A percentile compares a stretch with the other conserved stretches of the same genome.
These are phyloP conservation scores for Labeo rohita DNA, from an alignment of 2,113 vertebrate genomes.

Conservation along the genomic window DNA sequence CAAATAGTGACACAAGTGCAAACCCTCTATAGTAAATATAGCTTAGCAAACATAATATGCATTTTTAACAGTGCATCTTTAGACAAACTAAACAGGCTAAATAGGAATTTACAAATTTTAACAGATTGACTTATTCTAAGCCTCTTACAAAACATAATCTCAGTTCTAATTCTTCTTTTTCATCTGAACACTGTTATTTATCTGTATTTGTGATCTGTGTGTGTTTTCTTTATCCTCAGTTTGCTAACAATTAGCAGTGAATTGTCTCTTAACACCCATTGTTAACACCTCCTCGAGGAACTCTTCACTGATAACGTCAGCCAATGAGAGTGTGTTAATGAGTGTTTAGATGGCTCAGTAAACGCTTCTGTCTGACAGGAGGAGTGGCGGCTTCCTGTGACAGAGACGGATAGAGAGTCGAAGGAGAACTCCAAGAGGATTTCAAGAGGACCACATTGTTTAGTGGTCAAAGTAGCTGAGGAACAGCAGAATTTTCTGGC, in stretches of 20 bases:
- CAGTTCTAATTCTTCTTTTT: neutral
- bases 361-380: neutral
- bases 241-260: neutral
- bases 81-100: neutral
- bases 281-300: neutral
- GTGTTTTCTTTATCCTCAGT: neutral
- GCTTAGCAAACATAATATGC: neutral
- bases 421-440: neutral
- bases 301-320: neutral
- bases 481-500: neutral
- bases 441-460: neutral
- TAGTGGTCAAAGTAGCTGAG: neutral
- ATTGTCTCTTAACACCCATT: conserved; percentile 5
- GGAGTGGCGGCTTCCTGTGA: conserved; percentile 1
- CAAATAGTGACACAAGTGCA: too few relatives aligned
- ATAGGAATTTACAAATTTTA: neutral
- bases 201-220: neutral
- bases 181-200: neutral
- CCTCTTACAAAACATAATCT: neutral
- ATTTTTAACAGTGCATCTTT: neutral
- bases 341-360: neutral
- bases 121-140: neutral
- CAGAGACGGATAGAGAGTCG: neutral
- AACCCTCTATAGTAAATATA: too few relatives aligned
- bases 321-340: conserved; percentile 2